Percentiles rank a stretch among this genome's conserved stretches.
Evolutionary conservation across 2,888 invertebrate genomes (phyloP).

Genomic region (Mactromeris polynyma): DNA sequence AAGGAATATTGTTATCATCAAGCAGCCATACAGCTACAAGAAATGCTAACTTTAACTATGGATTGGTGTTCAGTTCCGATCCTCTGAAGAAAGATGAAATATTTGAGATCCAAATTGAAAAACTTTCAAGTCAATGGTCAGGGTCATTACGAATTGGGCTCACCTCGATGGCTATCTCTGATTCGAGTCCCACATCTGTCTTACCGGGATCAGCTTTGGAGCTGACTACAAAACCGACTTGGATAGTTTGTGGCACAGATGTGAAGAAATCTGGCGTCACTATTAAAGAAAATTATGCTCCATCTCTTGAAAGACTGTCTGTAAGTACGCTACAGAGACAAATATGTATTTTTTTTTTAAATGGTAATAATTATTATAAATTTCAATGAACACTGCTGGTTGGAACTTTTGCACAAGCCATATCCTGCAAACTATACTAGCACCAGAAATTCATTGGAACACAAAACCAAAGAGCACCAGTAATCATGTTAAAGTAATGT

Average conservation of each 20-base stretch:
- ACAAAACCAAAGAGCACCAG: too few relatives aligned
- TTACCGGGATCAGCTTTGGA: constrained; percentile 84
- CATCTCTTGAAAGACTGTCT: constrained; percentile 92
- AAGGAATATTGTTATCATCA: constrained; percentile 91
- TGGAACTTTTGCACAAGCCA: too few relatives aligned
- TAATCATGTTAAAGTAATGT: too few relatives aligned
- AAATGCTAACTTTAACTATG: constrained; percentile 89
- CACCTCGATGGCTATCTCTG: constrained; percentile 92
- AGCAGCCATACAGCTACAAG: constrained; percentile 91
- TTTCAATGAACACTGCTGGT: too few relatives aligned
- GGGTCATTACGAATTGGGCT: constrained; percentile 96
- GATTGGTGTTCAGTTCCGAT: constrained; percentile 92
- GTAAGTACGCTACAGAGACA: background rate
- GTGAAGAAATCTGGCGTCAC: constrained; percentile 91
- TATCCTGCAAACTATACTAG: too few relatives aligned
- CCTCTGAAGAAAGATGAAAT: constrained; percentile 92
- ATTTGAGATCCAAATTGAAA: constrained; percentile 93
- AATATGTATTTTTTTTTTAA: too few relatives aligned
- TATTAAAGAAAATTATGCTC: constrained; percentile 91
- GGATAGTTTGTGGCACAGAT: constrained; percentile 90
- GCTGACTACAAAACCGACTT: constrained; percentile 84
- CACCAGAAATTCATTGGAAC: too few relatives aligned
- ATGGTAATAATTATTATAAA: too few relatives aligned
- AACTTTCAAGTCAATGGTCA: constrained; percentile 96
- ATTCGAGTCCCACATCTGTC: constrained; percentile 89